Conservation (phyloP, 2,113 vertebrate species). For the Atherinomorus stipes region DNA sequence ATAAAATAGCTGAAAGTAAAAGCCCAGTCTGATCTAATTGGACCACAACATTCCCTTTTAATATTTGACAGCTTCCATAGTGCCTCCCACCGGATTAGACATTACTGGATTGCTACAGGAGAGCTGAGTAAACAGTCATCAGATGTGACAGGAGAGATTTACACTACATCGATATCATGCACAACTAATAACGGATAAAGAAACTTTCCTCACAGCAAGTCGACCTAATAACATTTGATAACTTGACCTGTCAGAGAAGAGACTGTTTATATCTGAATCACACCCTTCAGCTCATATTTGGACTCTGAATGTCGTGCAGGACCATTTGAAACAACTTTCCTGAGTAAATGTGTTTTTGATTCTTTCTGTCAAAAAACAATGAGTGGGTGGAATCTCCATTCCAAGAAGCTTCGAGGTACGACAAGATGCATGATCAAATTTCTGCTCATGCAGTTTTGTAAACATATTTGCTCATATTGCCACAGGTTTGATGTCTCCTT, state of each 20-base stretch:
- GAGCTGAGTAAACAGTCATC: background rate
- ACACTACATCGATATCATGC: background rate
- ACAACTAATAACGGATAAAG: slow-evolving; percentile 1
- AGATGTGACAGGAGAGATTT: background rate
- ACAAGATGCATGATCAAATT: slow-evolving; percentile 25
- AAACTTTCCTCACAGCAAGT: slow-evolving; percentile 21
- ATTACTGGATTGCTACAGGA: background rate
- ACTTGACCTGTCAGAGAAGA: slow-evolving; percentile 10
- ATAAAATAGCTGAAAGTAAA: too few relatives aligned
- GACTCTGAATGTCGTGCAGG: slow-evolving; percentile 37
- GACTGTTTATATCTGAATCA: slow-evolving; percentile 17
- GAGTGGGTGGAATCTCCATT: slow-evolving; percentile 58
- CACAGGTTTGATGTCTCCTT: slow-evolving; percentile 62
- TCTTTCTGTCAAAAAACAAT: slow-evolving; percentile 42
- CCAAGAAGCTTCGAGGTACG: slow-evolving; percentile 25
- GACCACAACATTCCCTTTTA: background rate
- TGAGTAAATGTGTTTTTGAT: slow-evolving; percentile 37
- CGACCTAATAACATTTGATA: slow-evolving; percentile 29
- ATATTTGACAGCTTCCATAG: background rate
- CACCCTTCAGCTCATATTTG: slow-evolving; percentile 5
- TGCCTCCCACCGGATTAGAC: slow-evolving; percentile 3
- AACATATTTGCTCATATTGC: slow-evolving; percentile 49
- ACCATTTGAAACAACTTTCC: slow-evolving; percentile 22
- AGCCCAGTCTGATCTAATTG: too few relatives aligned
- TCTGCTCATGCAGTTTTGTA: slow-evolving; percentile 16